Percentiles rank a stretch among this genome's conserved stretches.
Conservation (phyloP, 2,113 vertebrate species). For the Pelusios castaneus region DNA sequence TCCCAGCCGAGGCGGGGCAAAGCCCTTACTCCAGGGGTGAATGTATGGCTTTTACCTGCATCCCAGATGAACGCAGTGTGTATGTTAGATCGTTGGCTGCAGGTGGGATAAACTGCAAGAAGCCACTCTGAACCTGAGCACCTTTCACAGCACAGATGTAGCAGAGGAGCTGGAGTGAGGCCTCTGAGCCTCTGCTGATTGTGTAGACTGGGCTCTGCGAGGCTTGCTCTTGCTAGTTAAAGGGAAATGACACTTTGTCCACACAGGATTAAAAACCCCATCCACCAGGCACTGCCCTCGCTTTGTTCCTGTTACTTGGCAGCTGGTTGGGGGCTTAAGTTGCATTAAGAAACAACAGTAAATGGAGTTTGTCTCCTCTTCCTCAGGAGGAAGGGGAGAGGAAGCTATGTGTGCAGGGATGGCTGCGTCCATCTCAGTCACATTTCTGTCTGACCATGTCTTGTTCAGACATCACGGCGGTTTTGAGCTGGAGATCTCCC, state of each 20-base stretch:
- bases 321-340: background rate
- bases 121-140: background rate
- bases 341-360: background rate
- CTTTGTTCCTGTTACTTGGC: background rate
- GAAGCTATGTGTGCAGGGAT: background rate
- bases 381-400: background rate
- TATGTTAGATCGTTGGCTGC: background rate
- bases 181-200: background rate
- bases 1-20: background rate
- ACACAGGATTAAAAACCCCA: background rate
- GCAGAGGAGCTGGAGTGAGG: no score
- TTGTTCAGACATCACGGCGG: background rate
- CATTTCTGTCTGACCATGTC: background rate
- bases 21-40: background rate
- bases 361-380: fast-evolving
- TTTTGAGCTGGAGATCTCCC: background rate
- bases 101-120: background rate
- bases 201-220: background rate
- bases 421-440: background rate
- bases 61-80: background rate
- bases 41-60: background rate
- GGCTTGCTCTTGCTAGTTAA: background rate
- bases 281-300: background rate
- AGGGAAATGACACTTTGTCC: background rate
- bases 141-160: background rate